These are phyloP conservation scores for Poeciliopsis infans DNA, from an alignment of 2,797 vertebrate species.

Conservation along the genomic window DNA sequence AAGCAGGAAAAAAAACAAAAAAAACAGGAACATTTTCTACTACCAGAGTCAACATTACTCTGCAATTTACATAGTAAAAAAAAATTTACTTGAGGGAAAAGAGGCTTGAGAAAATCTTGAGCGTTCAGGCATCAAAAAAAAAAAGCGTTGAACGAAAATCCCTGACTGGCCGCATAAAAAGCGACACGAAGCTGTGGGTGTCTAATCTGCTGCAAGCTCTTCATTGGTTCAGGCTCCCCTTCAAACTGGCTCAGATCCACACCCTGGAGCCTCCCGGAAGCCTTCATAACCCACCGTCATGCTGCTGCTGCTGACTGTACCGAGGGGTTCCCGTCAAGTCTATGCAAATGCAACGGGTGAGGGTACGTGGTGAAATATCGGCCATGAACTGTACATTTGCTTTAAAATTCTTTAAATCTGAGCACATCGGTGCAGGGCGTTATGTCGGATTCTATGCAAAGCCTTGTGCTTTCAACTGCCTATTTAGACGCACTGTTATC, in stretches of 20 bases:
- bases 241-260: constrained; percentile 84
- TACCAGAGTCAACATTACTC: constrained; percentile 47
- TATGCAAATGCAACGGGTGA: constrained; percentile 65
- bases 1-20: constrained; percentile 19
- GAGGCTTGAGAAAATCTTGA: constrained; percentile 72
- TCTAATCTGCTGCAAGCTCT: constrained; percentile 84
- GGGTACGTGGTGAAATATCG: constrained; percentile 59
- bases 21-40: constrained; percentile 34
- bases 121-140: constrained; percentile 63
- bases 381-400: constrained; percentile 46
- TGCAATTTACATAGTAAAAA: constrained; percentile 58
- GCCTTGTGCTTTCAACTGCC: constrained; percentile 44
- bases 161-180: constrained; percentile 81
- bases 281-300: constrained; percentile 78
- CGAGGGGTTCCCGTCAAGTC: constrained; percentile 72
- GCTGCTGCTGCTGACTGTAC: constrained; percentile 78
- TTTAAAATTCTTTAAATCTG: constrained; percentile 60
- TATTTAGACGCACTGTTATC: constrained; percentile 56
- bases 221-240: constrained; percentile 79
- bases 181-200: constrained; percentile 84
- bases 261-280: constrained; percentile 81
- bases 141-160: constrained; percentile 80
- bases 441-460: constrained; percentile 43
- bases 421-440: constrained; percentile 48
- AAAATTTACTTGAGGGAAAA: constrained; percentile 57